Conservation (phyloP, 2,888 invertebrate genomes). For the Synergus itoensis region DNA sequence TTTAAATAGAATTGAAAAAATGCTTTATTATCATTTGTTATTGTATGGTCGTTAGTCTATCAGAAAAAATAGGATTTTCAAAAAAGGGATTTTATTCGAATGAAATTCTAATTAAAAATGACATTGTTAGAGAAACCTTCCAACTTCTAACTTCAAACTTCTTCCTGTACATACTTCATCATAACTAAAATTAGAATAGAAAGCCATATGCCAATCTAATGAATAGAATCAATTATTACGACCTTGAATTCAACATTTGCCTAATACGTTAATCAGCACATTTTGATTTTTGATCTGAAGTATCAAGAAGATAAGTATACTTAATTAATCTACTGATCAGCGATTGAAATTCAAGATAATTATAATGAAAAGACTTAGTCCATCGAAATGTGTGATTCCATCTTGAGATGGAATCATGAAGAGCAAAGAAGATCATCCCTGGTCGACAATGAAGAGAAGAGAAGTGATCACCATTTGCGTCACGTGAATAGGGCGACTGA, state of each 20-base stretch:
- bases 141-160: not conserved
- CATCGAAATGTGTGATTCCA: constrained; percentile 5
- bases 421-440: not conserved
- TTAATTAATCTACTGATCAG: constrained; percentile 2
- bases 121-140: not conserved
- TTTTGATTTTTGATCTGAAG: too few species aligned
- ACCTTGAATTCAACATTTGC: not conserved
- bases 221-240: not conserved
- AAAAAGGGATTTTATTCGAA: too few species aligned
- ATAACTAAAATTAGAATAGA: not conserved
- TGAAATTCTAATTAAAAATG: too few species aligned
- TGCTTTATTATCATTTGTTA: too few species aligned
- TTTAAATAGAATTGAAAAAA: too few species aligned
- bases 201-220: not conserved
- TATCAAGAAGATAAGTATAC: not conserved
- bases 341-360: not conserved
- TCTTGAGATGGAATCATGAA: not conserved
- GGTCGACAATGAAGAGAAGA: constrained; percentile 29
- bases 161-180: not conserved
- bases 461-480: constrained; percentile 24
- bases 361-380: not conserved
- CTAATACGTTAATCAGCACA: not conserved
- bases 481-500: constrained; percentile 12
- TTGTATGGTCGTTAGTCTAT: too few species aligned
- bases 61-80: too few species aligned